Percentiles rank a stretch among this genome's conserved stretches.
These are phyloP conservation scores for Gobius niger DNA, from an alignment of 2,113 vertebrate species.

Conservation along the genomic window DNA sequence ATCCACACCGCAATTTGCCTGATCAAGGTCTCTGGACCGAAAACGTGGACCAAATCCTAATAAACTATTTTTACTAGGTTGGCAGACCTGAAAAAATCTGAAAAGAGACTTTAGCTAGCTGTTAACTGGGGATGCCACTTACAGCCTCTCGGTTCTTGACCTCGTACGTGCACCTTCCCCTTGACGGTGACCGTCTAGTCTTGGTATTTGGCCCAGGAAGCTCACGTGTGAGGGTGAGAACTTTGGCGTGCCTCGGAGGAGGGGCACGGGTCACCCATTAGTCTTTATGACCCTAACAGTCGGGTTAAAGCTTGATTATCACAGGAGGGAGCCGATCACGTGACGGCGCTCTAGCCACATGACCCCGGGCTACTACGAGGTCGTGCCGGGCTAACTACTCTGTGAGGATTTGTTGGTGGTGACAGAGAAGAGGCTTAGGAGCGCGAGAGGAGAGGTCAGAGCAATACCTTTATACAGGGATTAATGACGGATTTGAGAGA, in stretches of 20 bases:
- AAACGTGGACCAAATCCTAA: too few relatives aligned
- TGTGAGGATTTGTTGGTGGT: background rate
- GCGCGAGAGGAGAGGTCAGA: background rate
- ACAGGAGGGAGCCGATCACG: conserved; percentile 11
- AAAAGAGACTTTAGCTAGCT: too few relatives aligned
- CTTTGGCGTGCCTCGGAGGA: background rate
- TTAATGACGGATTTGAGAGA: background rate
- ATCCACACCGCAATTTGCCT: too few relatives aligned
- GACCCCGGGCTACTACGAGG: conserved; percentile 16
- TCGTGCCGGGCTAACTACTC: conserved; percentile 15
- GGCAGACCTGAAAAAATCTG: too few relatives aligned
- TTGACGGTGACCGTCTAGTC: background rate
- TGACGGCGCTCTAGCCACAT: background rate
- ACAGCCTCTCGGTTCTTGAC: too few relatives aligned
- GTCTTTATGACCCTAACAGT: conserved; percentile 26
- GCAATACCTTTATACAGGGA: background rate
- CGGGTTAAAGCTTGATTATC: conserved; percentile 44
- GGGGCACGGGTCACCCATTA: background rate
- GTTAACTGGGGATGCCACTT: too few relatives aligned
- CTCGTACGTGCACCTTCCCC: background rate
- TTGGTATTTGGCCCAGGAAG: background rate
- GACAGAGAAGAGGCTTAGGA: background rate
- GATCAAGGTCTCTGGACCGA: too few relatives aligned
- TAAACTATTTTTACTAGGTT: too few relatives aligned
- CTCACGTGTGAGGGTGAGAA: background rate